These are phyloP conservation scores for Silurus aristotelis DNA, from an alignment of 2,797 vertebrate genomes.

Conservation along the genomic window DNA sequence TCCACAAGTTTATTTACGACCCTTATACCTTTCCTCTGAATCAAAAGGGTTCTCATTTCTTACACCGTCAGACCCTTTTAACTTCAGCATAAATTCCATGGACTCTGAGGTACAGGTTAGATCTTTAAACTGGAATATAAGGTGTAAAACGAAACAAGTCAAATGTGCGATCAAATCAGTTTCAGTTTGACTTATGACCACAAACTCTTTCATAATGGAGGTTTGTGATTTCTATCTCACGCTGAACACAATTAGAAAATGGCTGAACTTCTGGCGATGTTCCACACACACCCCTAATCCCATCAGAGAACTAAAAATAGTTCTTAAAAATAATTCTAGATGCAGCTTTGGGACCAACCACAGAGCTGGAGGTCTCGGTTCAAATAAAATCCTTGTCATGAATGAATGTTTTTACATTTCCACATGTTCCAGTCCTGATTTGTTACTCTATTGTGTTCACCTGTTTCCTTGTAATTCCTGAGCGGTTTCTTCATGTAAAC, in stretches of 20 bases:
- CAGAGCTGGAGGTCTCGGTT: neutral
- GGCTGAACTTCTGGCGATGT: neutral
- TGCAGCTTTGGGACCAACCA: neutral
- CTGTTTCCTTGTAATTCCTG: neutral
- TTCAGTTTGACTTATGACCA: neutral
- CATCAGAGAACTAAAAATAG: neutral
- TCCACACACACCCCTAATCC: neutral
- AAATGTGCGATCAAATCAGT: neutral
- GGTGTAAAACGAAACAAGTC: too few species aligned
- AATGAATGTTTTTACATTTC: too few species aligned
- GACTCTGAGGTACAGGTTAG: neutral
- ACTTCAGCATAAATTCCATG: neutral
- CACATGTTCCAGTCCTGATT: neutral
- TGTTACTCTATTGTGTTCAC: neutral
- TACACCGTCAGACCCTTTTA: too few species aligned
- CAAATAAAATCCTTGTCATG: neutral
- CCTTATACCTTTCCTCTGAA: too few species aligned
- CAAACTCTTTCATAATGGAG: neutral
- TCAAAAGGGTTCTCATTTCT: too few species aligned
- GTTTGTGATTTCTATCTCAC: neutral
- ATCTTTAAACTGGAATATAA: too few species aligned
- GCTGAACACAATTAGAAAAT: neutral
- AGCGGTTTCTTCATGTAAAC: neutral
- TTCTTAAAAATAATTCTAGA: neutral
- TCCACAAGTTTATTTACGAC: too few species aligned